Evolutionary conservation across 2,888 invertebrate genomes (phyloP).

Genomic region (Kuschelorhynchus macadamiae): DNA sequence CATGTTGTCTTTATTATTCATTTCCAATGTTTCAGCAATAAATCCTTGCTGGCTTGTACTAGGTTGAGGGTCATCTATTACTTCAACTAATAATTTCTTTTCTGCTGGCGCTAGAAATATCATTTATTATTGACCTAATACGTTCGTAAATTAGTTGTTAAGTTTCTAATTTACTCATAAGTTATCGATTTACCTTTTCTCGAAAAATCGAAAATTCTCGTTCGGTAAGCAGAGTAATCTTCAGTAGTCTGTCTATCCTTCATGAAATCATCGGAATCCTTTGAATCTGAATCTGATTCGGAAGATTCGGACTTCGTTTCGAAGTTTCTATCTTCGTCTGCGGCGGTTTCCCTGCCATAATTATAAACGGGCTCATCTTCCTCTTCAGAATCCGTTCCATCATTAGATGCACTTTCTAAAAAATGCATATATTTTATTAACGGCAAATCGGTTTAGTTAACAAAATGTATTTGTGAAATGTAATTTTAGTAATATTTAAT

Average conservation of each 20-base stretch:
- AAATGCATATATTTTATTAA: no score
- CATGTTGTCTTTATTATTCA: not conserved
- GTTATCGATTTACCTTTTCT: constrained; percentile 24
- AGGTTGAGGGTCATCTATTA: constrained; percentile 42
- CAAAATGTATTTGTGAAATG: no score
- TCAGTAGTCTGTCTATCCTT: constrained; percentile 57
- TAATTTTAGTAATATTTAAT: no score
- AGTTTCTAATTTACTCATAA: no score
- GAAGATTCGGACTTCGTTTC: not conserved
- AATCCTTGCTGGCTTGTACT: constrained; percentile 30
- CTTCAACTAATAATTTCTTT: constrained; percentile 52
- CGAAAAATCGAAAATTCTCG: constrained; percentile 63
- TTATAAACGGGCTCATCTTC: constrained; percentile 30
- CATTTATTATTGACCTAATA: no score
- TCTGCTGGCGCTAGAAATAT: constrained; percentile 13
- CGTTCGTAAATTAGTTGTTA: no score
- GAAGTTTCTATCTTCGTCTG: not conserved
- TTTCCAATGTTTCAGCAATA: not conserved
- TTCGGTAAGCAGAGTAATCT: constrained; percentile 60
- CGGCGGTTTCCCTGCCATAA: constrained; percentile 19
- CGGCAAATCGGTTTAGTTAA: no score
- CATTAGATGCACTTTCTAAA: constrained; percentile 2
- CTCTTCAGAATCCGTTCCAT: constrained; percentile 20
- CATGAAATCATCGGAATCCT: constrained; percentile 59
- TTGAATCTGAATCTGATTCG: constrained; percentile 28